Evolutionary conservation across 1,140 invertebrate species (phyloP).

Genomic region (Lordiphosa clarofinis): DNA sequence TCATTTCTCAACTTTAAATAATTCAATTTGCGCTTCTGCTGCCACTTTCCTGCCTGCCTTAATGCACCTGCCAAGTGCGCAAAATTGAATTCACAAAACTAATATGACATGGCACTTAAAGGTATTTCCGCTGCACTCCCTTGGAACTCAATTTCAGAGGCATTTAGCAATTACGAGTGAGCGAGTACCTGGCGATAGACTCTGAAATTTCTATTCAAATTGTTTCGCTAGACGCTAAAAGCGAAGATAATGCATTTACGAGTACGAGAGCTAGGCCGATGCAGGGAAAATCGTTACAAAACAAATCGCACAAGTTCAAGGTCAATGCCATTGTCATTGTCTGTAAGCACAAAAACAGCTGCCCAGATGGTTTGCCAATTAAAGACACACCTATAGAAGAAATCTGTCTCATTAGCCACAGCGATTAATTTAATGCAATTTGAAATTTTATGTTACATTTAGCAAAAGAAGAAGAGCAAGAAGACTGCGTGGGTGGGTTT

Average conservation of each 20-base stretch:
- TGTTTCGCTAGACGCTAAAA: background rate
- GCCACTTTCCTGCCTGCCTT: no score
- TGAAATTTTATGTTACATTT: conserved; percentile 1
- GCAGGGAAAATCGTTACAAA: background rate
- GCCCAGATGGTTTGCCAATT: background rate
- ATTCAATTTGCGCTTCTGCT: no score
- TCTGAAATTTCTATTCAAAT: conserved; percentile 20
- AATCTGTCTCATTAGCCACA: conserved; percentile 3
- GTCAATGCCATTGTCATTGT: conserved; percentile 1
- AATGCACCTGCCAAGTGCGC: no score
- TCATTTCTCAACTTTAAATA: no score
- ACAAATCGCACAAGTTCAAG: conserved; percentile 7
- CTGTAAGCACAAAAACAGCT: background rate
- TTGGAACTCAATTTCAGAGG: no score
- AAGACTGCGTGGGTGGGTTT: no score
- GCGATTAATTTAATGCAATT: background rate
- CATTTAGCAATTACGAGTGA: no score
- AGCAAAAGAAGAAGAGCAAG: no score
- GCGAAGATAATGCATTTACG: no score
- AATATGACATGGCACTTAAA: conserved; percentile 14
- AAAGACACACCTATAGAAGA: background rate
- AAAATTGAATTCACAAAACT: no score
- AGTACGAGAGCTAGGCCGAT: no score
- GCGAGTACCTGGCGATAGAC: no score
- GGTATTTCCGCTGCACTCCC: conserved; percentile 26